Conservation (phyloP, 2,888 invertebrate genomes). For the Amitus sp. region DNA sequence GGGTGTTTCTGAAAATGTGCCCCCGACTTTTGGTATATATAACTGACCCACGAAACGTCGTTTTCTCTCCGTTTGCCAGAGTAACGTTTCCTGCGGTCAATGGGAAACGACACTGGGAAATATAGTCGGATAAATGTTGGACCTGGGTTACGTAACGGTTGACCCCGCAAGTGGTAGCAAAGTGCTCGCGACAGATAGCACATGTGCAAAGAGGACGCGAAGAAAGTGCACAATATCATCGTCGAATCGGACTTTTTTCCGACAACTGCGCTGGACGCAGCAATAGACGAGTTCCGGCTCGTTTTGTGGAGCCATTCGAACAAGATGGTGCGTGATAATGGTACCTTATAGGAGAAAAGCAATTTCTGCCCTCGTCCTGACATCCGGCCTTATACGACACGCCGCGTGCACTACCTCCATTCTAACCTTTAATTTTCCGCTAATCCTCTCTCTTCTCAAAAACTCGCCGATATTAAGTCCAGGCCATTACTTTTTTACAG, state of each 20-base stretch:
- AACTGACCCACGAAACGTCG: too few relatives aligned
- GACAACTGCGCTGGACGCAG: slow-evolving; percentile 46
- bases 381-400: slow-evolving; percentile 22
- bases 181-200: not conserved
- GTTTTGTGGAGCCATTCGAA: slow-evolving; percentile 61
- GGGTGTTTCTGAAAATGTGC: not conserved
- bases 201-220: not conserved
- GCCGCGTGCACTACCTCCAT: slow-evolving; percentile 43
- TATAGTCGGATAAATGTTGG: not conserved
- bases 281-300: slow-evolving; percentile 56
- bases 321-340: slow-evolving; percentile 65
- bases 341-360: slow-evolving; percentile 62
- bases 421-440: slow-evolving; percentile 53
- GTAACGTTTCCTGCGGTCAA: too few relatives aligned
- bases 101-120: too few relatives aligned
- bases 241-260: slow-evolving; percentile 17
- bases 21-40: too few relatives aligned
- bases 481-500: slow-evolving; percentile 1
- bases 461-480: not conserved
- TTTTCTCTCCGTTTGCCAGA: too few relatives aligned
- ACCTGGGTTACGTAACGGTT: not conserved
- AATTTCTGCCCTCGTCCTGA: slow-evolving; percentile 58
- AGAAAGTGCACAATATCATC: slow-evolving; percentile 17
- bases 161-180: not conserved
- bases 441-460: slow-evolving; percentile 32